These are phyloP conservation scores for Hystrix brachyura DNA, from an alignment of 2,113 vertebrate genomes.

Conservation along the genomic window DNA sequence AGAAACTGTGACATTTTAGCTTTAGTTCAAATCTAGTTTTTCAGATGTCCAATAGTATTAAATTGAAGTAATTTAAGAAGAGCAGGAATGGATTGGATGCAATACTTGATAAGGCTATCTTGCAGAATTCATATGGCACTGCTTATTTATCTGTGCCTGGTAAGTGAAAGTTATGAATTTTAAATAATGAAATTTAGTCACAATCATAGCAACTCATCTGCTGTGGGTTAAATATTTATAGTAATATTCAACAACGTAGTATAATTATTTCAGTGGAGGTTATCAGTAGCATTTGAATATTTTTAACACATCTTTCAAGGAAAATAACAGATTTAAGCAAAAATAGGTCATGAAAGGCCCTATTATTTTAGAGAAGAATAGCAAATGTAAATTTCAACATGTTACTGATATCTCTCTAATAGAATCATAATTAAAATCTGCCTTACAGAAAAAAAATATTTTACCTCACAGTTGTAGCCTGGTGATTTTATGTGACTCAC, in stretches of 20 bases:
- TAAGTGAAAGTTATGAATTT: constrained; percentile 66
- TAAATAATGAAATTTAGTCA: constrained; percentile 62
- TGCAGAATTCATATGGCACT: constrained; percentile 37
- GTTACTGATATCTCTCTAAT: constrained; percentile 68
- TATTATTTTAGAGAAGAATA: constrained; percentile 76
- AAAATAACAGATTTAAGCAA: constrained; percentile 62
- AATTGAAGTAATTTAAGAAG: constrained; percentile 66
- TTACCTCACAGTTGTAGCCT: constrained; percentile 55
- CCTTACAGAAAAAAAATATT: constrained; percentile 67
- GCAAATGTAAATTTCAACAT: constrained; percentile 69
- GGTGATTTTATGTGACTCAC: constrained; percentile 42
- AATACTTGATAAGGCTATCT: constrained; percentile 63
- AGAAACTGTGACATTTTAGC: constrained; percentile 57
- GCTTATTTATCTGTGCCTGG: constrained; percentile 61
- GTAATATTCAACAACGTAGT: constrained; percentile 69
- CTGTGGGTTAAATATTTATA: constrained; percentile 72
- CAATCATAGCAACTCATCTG: constrained; percentile 68
- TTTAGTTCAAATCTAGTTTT: constrained; percentile 59
- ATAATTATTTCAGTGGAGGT: constrained; percentile 62
- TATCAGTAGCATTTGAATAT: constrained; percentile 71
- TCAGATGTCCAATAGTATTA: constrained; percentile 45
- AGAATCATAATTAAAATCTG: constrained; percentile 81
- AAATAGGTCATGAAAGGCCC: constrained; percentile 21
- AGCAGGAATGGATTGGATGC: constrained; percentile 57
- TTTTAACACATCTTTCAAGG: constrained; percentile 68